These are phyloP conservation scores for Panurus biarmicus DNA, from an alignment of 2,113 vertebrate species.

Conservation along the genomic window DNA sequence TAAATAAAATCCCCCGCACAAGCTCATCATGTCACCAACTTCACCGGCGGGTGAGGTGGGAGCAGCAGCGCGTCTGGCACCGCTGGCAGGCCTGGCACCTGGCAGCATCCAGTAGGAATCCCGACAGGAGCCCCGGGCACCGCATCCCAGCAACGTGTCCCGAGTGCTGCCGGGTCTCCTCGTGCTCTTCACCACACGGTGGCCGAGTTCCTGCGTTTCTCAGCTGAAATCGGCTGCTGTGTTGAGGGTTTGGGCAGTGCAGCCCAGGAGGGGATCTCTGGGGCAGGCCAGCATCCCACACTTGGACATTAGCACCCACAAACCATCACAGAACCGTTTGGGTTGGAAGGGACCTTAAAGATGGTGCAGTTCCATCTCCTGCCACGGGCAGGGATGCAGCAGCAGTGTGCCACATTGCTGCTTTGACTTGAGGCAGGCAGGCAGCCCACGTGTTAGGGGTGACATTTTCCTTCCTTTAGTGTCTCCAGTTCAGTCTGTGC, in stretches of 20 bases:
- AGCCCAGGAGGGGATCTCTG: neutral
- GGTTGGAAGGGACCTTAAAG: neutral
- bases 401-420: neutral
- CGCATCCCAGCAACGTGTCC: neutral
- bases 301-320: neutral
- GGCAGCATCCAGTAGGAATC: accelerated
- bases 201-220: neutral
- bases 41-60: neutral
- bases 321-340: neutral
- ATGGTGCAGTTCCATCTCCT: neutral
- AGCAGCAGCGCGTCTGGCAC: neutral
- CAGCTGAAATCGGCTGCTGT: neutral
- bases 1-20: neutral
- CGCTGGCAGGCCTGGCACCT: neutral
- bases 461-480: neutral
- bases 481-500: neutral
- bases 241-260: neutral
- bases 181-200: accelerated
- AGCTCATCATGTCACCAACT: neutral
- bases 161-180: neutral
- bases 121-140: neutral
- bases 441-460: accelerated
- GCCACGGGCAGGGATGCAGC: neutral
- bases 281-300: neutral
- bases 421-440: neutral